Evolutionary conservation across 2,888 invertebrate species (phyloP), one percentile per base, ranked within the genome.

Genomic region (Micoletzkya japonica): DNA sequence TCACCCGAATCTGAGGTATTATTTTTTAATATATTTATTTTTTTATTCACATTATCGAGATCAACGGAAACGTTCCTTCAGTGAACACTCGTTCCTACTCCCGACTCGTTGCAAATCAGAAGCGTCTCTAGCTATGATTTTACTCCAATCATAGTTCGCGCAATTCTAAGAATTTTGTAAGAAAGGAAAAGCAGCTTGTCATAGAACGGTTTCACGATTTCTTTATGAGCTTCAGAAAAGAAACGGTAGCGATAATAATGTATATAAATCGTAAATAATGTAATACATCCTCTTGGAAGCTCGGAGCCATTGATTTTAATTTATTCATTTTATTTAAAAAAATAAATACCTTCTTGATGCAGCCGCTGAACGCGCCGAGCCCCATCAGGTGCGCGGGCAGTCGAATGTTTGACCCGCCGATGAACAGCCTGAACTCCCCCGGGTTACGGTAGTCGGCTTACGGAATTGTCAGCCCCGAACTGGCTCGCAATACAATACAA

Each of bases 311-410:
- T 52, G 6, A 52, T 14, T 52, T 17, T 6, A 44, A 20, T 44
- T 44, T 54, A 54, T 7, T 20, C 7, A 24, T 7, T 20, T 54
- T 20, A 54, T n/a, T 28, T 20, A 34, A 59, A 59, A 10, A 24
- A 59, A 59, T 30, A 32, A 10, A 30, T 49, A 68, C 68, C 58
- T 68, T 44, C n/a, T 58, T 37, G 24, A 68, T 68, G 58, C 68
- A 68, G 2, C 68, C 68, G 26, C 36, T 36, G n/a, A 36, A 68
- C 44, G 44, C 52, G 3, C 68, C 68, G 10, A 58, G 34, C 10
- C 24, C 34, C n/a, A 58, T 39, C 17, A 68, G n/a, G 14, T 2
- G 24, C 24, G 44, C 20, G 0, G 68, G 58, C n/a, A 68, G 49
- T 34, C 44, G 34, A 36, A 58, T 58, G 58, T 57, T 68, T n/a